These are phyloP conservation scores for Oreortyx pictus DNA, from an alignment of 2,797 vertebrate species.

Conservation along the genomic window DNA sequence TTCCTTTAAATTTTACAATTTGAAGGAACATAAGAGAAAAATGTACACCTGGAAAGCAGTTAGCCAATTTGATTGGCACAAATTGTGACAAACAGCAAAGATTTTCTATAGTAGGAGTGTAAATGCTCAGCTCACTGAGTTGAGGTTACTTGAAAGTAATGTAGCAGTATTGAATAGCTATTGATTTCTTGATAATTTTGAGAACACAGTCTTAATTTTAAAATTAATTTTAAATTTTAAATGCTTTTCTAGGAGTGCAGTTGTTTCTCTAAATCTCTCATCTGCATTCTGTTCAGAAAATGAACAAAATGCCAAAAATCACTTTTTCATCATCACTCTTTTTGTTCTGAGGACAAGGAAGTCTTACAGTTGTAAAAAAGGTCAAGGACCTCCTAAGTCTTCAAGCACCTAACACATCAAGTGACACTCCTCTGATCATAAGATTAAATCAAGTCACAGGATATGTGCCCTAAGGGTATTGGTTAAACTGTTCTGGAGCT, in stretches of 20 bases:
- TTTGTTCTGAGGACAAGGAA: constrained; percentile 28
- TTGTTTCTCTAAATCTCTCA: not conserved
- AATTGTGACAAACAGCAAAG: not conserved
- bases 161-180: not conserved
- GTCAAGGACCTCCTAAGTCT: constrained; percentile 47
- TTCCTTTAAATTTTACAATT: not conserved
- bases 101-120: not conserved
- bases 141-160: not conserved
- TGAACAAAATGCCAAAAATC: not conserved
- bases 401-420: constrained; percentile 65
- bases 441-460: constrained; percentile 77
- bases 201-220: not conserved
- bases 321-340: not conserved
- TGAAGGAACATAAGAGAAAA: not conserved
- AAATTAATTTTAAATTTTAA: not conserved
- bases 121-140: not conserved
- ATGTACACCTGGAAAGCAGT: not conserved
- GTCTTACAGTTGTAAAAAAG: constrained; percentile 46
- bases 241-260: not conserved
- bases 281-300: not conserved
- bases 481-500: constrained; percentile 69
- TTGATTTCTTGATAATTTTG: not conserved
- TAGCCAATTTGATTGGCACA: not conserved
- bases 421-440: constrained; percentile 68
- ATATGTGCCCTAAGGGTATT: constrained; percentile 67